Percentiles rank a stretch among this genome's conserved stretches.
These are phyloP conservation scores for Globicephala melas DNA, from an alignment of 2,113 vertebrate species.

Conservation along the genomic window DNA sequence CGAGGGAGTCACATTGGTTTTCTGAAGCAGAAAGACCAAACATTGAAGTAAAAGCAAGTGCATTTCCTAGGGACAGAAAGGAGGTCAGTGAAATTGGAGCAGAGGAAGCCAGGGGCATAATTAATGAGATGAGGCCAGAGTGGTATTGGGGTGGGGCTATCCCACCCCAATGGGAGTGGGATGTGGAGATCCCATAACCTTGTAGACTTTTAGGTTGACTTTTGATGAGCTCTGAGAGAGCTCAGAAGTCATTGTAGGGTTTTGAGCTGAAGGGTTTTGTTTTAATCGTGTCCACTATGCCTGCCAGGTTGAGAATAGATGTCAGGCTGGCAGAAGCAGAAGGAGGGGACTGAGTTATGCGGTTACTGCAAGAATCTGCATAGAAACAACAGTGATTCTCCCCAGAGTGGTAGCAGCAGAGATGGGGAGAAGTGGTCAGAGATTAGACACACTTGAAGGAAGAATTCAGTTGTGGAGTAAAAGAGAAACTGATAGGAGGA, in stretches of 20 bases:
- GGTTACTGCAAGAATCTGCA: rapidly evolving
- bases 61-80: not conserved
- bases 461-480: rapidly evolving
- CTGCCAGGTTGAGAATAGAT: not conserved
- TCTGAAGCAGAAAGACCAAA: not conserved
- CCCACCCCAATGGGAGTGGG: too few relatives aligned
- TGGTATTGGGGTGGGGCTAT: too few relatives aligned
- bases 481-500: not conserved
- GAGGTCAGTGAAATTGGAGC: rapidly evolving
- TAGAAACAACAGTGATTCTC: rapidly evolving
- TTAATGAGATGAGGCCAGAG: not conserved
- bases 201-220: not conserved
- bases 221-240: not conserved
- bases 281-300: rapidly evolving
- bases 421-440: not conserved
- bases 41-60: not conserved
- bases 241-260: not conserved
- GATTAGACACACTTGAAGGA: not conserved
- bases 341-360: rapidly evolving
- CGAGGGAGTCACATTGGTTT: rapidly evolving
- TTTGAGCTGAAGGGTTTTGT: not conserved
- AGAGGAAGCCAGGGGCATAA: not conserved
- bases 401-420: rapidly evolving
- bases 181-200: not conserved
- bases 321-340: too few relatives aligned